Base-by-base conservation (phyloP, 1,140 invertebrate genomes). In the Cyclina sinensis region DNA sequence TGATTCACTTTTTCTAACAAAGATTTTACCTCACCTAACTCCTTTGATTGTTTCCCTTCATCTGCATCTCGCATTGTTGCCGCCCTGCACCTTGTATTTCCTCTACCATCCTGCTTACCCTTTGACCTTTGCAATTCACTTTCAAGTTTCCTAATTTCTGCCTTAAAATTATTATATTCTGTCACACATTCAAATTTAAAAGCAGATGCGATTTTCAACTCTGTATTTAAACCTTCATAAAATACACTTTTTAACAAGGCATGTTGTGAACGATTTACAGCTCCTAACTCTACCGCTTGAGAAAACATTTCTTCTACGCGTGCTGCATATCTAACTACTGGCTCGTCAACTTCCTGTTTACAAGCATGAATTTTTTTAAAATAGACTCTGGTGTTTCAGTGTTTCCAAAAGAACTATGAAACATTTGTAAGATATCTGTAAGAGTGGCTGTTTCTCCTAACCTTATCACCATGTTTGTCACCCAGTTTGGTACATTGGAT, bases 361-460 rank as follows among this genome's bases (percentile, higher is more conserved):
- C 62, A 85, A 32, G 65, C 68, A 51, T 85, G 54, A 37, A 85
- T 54, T 51, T 74, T 7, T 51, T 46, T 24, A 85, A n/a, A 5
- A 85, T 32, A 18, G 68, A 30, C 37, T 85, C 82, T 2, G 39
- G 12, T 3, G 82, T 54, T 1, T 85, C n/a, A 12, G 54, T 35
- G 1, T 35, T 1, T 16, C 62, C 62, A 74, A 9, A 85, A 7
- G 65, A n/a, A n/a, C 43, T 51, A 30, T 85, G n/a, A 54, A 85
- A 85, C 70, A 14, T 74, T 12, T 21, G 27, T n/a, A 85, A 27
- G 27, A 85, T 74, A n/a, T 85, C 82, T 24, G n/a, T n/a, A n/a
- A n/a, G n/a, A n/a, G n/a, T n/a, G n/a, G n/a, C n/a, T n/a, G n/a
- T n/a, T n/a, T n/a, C n/a, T n/a, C n/a, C n/a, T n/a, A n/a, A n/a